These are phyloP conservation scores for Mastomys natalensis DNA, from an alignment of 2,113 vertebrate species.

Conservation along the genomic window DNA sequence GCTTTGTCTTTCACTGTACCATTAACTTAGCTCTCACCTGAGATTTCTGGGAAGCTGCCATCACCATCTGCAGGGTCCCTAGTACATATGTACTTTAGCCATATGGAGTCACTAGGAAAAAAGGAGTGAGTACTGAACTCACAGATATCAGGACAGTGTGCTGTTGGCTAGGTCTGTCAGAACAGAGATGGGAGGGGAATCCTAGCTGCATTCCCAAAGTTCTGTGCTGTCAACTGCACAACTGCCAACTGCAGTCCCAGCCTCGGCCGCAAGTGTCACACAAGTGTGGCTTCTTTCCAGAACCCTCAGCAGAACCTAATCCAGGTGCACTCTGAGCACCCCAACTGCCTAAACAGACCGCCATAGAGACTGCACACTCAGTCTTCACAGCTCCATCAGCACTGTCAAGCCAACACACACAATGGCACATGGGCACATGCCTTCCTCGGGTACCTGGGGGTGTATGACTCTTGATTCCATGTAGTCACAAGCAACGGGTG, in stretches of 20 bases:
- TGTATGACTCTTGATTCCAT: neutral
- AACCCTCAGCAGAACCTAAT: neutral
- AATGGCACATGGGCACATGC: neutral
- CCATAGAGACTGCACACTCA: too few relatives aligned
- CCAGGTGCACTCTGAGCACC: neutral
- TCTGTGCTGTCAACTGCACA: neutral
- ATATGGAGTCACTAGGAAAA: neutral
- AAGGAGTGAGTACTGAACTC: neutral
- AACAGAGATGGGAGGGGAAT: neutral
- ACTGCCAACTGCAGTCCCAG: neutral
- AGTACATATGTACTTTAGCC: neutral
- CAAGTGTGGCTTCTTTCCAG: too few relatives aligned
- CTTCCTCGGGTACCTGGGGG: neutral
- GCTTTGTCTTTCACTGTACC: neutral
- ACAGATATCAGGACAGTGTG: neutral
- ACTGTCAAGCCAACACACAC: neutral
- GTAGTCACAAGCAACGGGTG: rapidly evolving
- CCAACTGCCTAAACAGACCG: neutral
- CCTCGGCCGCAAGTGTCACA: too few relatives aligned
- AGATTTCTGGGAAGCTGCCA: neutral
- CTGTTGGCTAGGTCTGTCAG: neutral
- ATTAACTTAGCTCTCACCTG: neutral
- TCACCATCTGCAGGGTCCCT: neutral
- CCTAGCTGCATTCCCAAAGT: neutral
- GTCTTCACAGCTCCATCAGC: neutral